Evolutionary conservation across 2,888 invertebrate genomes (phyloP), one percentile per base, ranked within the genome.

Genomic region (Pristionchus japonicus): DNA sequence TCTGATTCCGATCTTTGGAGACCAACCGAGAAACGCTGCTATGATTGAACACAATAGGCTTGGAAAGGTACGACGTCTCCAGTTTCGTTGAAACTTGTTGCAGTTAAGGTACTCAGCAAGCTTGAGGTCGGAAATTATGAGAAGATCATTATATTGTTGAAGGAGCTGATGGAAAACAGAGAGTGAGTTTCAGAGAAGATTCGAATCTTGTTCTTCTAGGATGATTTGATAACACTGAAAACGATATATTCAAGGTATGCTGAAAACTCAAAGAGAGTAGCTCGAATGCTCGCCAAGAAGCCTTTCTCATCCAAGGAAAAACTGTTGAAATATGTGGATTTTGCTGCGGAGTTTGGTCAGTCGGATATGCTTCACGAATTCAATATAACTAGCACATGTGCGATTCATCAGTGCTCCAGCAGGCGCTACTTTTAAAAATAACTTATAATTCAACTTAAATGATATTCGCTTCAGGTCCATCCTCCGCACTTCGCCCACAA

Each of bases 261-360:
- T 0, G 77, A 77, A 13, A 77, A 77, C 27, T 43, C 77, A 0
- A 47, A n/a, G 13, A 23, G 40, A 15, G 23, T 74, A 23, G 77
- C 77, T 27, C 77, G 77, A 77, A 77, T 77, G 77, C 77, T 77
- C 2, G 77, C 77, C 15, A 77, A 77, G 77, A 77, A 77, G 27
- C 77, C 77, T 0, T 77, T 77, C 43, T 77, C 77, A 3, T 77
- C 77, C 7, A 77, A 77, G 43, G 77, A 77, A 13, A 77, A 77
- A 47, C 77, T 77, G 4, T 17, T 77, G 43, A 77, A 47, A 77
- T 77, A 77, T 43, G 77, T 77, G 13, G 43, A 77, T 9, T 77
- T 77, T 6, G 77, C 77, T 0, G 77, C 43, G 2, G 77, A 77
- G 47, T 77, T 77, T 13, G 77, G 77, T 77, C n/a, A 77, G 43